phyloP scores from a whole-genome alignment of 2,797 vertebrate species.

The Lepus oiostolus region DNA sequence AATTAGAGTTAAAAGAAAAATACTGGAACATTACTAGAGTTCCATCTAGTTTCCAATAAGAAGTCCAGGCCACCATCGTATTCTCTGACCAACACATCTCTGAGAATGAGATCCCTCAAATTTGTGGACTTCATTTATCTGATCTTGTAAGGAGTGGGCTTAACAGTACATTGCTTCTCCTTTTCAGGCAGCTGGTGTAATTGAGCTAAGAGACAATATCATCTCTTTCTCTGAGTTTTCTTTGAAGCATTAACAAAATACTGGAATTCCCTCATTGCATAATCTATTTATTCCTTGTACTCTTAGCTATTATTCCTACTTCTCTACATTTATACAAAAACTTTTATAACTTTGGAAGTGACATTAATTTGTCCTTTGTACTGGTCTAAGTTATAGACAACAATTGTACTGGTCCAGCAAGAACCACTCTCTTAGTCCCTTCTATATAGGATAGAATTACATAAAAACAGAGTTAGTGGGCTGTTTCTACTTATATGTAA shows the following conservation, averaged over 20 bases:
- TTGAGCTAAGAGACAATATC: not conserved
- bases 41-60: not conserved
- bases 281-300: not conserved
- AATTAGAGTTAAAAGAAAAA: constrained; percentile 23
- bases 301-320: not conserved
- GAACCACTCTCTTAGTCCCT: not conserved
- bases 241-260: not conserved
- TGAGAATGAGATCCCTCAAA: not conserved
- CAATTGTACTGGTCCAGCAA: not conserved
- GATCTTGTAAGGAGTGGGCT: not conserved
- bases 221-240: not conserved
- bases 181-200: not conserved
- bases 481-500: not conserved
- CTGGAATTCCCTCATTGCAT: not conserved
- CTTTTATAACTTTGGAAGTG: not conserved
- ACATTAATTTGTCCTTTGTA: not conserved
- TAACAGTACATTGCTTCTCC: not conserved
- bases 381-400: not conserved
- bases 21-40: not conserved
- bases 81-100: not conserved
- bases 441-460: not conserved
- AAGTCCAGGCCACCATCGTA: not conserved
- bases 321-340: not conserved
- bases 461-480: not conserved
- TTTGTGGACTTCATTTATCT: not conserved